Conservation (phyloP, 2,797 vertebrate genomes). For the Phoxinus dragarum region DNA sequence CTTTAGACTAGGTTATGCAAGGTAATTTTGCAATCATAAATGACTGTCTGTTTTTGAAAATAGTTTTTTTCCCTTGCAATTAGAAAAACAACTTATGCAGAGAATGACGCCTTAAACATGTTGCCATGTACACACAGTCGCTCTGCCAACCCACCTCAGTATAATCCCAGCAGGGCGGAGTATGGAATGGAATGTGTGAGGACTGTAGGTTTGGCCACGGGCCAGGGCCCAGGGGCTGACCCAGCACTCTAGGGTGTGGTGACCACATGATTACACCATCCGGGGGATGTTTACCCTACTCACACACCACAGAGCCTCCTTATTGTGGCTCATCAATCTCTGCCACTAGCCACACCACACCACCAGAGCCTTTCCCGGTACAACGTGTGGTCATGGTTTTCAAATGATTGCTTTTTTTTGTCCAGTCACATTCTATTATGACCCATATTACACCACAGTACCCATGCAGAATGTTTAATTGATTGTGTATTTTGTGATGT, state of each 20-base stretch:
- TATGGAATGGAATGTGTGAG: conserved; percentile 58
- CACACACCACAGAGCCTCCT: conserved; percentile 52
- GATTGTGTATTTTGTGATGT: not conserved
- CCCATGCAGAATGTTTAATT: conserved; percentile 18
- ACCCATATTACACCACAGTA: not conserved
- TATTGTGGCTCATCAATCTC: conserved; percentile 45
- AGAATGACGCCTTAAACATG: conserved; percentile 22
- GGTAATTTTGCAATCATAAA: not conserved
- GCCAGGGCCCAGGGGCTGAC: conserved; percentile 51
- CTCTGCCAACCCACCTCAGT: conserved; percentile 37
- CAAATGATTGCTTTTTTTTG: not conserved
- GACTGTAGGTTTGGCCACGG: conserved; percentile 48
- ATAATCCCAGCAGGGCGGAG: conserved; percentile 30
- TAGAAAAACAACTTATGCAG: conserved; percentile 28
- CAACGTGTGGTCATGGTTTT: conserved; percentile 11
- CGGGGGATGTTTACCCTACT: conserved; percentile 57
- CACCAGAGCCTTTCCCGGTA: conserved; percentile 21
- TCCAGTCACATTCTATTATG: conserved; percentile 5
- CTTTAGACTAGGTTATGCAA: conserved; percentile 5
- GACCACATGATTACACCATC: conserved; percentile 61
- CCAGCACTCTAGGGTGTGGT: conserved; percentile 56
- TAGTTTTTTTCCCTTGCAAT: not conserved
- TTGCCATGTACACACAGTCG: conserved; percentile 24
- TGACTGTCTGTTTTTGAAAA: conserved; percentile 3
- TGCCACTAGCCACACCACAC: conserved; percentile 38